Base-by-base conservation (phyloP, 2,888 invertebrate species). In the Adela reaumurella region DNA sequence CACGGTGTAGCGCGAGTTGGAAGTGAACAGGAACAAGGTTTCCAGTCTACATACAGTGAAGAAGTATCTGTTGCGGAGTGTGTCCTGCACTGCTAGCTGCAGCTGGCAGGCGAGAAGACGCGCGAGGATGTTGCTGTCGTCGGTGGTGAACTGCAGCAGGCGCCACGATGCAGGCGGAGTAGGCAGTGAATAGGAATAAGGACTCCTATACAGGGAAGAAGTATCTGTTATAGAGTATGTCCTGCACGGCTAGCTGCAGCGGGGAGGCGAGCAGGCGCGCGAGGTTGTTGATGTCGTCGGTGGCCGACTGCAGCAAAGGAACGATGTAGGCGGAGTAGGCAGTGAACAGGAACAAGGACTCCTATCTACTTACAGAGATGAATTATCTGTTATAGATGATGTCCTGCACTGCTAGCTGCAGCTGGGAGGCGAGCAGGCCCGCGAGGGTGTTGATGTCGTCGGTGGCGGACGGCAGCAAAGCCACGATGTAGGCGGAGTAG, bases 401-500 rank as follows among this genome's bases (percentile, higher is more conserved):
- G 56, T 89, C 84, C 59, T 88, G 83, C 0, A 83, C 83, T 1
- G 84, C 88, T n/a, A 88, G 64, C 52, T 82, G 80, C 10, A 89
- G 59, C 19, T 84, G 81, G 3, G 88, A 88, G 51, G 83, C 71
- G 2, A 85, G 64, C n/a, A 90, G 69, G 61, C 88, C 87, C 1
- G 72, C 56, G 1, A n/a, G n/a, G n/a, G n/a, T n/a, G n/a, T n/a
- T n/a, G n/a, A n/a, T n/a, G n/a, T n/a, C n/a, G n/a, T n/a, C n/a
- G n/a, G n/a, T n/a, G n/a, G n/a, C n/a, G n/a, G n/a, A n/a, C n/a
- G n/a, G n/a, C n/a, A n/a, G n/a, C n/a, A 89, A 62, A 0, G 86
- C 87, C 1, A 89, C 88, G 45, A 89, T 88, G 59, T 85, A 87
- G 4, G 89, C n/a, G n/a, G n/a, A n/a, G n/a, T n/a, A n/a, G n/a